Conservation (phyloP, 1,140 invertebrate genomes). For the Drosophila kikkawai region DNA sequence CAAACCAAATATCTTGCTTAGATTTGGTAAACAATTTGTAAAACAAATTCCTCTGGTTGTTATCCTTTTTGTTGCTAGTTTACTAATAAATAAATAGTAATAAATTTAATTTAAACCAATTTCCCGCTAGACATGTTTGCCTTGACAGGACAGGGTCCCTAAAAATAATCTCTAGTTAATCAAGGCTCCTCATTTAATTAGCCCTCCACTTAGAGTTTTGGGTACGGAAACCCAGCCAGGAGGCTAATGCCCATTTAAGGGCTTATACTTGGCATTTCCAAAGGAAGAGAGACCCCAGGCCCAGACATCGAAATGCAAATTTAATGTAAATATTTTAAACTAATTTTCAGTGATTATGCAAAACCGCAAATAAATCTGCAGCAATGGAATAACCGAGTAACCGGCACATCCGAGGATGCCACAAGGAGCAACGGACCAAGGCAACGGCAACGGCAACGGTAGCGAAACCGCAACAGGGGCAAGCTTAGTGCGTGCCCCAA, state of each 20-base stretch:
- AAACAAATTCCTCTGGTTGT: neutral
- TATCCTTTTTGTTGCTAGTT: neutral
- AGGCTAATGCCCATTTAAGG: slow-evolving; percentile 42
- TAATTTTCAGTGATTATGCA: slow-evolving; percentile 82
- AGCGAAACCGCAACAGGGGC: slow-evolving; percentile 46
- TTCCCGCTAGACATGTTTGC: neutral
- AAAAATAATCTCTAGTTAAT: slow-evolving; percentile 30
- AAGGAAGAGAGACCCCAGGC: neutral
- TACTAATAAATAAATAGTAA: no score
- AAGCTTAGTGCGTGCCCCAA: slow-evolving; percentile 59
- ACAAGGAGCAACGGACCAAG: slow-evolving; percentile 12
- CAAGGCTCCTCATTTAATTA: slow-evolving; percentile 31
- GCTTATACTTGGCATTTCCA: slow-evolving; percentile 39
- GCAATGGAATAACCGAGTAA: slow-evolving; percentile 62
- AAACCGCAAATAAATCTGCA: slow-evolving; percentile 82
- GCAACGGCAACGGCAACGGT: slow-evolving; percentile 26
- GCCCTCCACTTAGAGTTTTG: neutral
- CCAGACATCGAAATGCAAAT: slow-evolving; percentile 75
- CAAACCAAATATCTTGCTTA: neutral
- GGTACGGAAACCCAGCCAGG: slow-evolving; percentile 5
- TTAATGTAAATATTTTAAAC: slow-evolving; percentile 81
- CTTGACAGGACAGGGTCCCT: neutral
- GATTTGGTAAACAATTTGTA: neutral
- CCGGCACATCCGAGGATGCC: slow-evolving; percentile 25
- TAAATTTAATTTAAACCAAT: neutral